Evolutionary conservation across 1,140 invertebrate genomes (phyloP).

Genomic region (Oscheius sp.): DNA sequence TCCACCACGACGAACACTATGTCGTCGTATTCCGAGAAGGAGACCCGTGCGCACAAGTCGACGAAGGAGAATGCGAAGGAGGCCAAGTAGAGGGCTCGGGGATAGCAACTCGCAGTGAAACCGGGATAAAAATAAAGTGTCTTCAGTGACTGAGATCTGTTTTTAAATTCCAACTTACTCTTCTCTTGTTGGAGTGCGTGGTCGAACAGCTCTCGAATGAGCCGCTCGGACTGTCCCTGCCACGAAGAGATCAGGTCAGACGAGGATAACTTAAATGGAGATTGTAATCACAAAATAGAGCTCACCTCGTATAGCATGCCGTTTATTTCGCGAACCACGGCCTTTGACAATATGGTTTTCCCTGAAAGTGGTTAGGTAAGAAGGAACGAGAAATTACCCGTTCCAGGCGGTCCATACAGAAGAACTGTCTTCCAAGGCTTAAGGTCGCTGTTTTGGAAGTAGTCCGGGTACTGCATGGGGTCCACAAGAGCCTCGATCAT

Average conservation of each 20-base stretch:
- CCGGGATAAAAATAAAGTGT: neutral
- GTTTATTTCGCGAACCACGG: neutral
- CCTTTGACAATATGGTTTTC: constrained; percentile 1
- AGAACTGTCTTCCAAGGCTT: constrained; percentile 13
- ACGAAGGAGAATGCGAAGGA: constrained; percentile 8
- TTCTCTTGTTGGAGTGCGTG: neutral
- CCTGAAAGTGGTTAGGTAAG: neutral
- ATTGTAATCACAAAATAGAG: neutral
- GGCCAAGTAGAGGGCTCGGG: neutral
- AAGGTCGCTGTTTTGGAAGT: neutral
- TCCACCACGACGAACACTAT: constrained; percentile 21
- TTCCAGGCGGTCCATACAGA: constrained; percentile 17
- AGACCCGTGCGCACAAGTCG: constrained; percentile 15
- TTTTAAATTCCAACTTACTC: neutral
- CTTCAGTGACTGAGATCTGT: no score
- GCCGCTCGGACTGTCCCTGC: constrained; percentile 13
- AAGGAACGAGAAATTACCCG: neutral
- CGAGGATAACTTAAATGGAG: neutral
- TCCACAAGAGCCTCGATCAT: constrained; percentile 14
- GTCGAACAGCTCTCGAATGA: constrained; percentile 13
- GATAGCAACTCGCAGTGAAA: neutral
- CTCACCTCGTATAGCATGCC: neutral
- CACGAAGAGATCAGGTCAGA: constrained; percentile 25
- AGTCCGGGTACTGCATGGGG: constrained; percentile 15
- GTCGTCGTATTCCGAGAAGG: constrained; percentile 23